Base-by-base conservation (phyloP, 1,140 invertebrate species). In the Stenopsyche tienmushanensis region DNA sequence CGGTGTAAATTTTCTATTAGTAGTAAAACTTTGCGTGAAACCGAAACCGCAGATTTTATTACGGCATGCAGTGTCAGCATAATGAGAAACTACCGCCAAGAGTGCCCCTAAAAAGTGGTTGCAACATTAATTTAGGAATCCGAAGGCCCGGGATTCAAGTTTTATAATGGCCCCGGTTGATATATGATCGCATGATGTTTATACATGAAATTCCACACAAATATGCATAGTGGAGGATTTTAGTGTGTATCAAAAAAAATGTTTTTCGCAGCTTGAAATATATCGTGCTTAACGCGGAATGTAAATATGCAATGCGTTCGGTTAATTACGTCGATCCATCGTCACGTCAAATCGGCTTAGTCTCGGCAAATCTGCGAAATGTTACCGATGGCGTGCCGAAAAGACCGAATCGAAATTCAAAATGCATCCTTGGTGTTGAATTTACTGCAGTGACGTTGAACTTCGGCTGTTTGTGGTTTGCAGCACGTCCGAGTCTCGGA, bases 291-390 rank as follows among this genome's bases (percentile, higher is more conserved):
- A 57, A 29, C 5, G 26, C 26, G 53, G 34, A 39, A 39, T 57
- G 34, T 57, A 57, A 57, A 57, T 57, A 42, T 57, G 54, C 17
- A 57, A 57, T 55, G 26, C 53, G 25, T 55, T 39, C 53, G 29
- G 15, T 24, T 57, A 57, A 57, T 57, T 57, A 29, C 34, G 1
- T 15, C 8, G 1, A 55, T 55, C 29, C 53, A 55, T 55, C 26
- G 3, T 55, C 29, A 24, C 39, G 20, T 57, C 39, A 21, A 42
- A 42, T 57, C 21, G 17, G 34, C 17, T 34, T 13, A 13, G 5
- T 34, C 29, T 34, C 29, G 29, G 29, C 29, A 34, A 34, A 34
- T 34, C 29, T 34, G 29, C 29, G 5, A 34, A 34, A 34, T 34
- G 13, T 34, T 34, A 13, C 29, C n/a, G n/a, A n/a, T n/a, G n/a